phyloP scores from a whole-genome alignment of 2,888 invertebrate species.

The Agrotis puta region DNA sequence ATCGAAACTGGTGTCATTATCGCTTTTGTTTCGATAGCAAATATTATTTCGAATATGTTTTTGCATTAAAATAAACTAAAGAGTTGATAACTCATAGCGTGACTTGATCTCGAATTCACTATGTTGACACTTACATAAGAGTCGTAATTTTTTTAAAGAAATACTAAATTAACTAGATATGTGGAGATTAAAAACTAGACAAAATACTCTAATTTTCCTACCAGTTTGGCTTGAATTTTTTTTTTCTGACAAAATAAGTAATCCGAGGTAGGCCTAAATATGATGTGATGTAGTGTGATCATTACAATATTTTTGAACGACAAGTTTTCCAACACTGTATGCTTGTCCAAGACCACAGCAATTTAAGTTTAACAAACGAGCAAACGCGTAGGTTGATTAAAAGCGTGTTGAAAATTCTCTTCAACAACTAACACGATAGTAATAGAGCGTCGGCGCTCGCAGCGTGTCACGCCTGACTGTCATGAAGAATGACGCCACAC shows the following conservation, averaged over 20 bases:
- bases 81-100: neutral
- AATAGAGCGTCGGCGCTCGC: slow-evolving; percentile 20
- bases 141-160: too few species aligned
- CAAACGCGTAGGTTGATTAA: slow-evolving; percentile 29
- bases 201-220: too few species aligned
- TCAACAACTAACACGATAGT: slow-evolving; percentile 32
- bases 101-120: neutral
- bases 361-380: slow-evolving; percentile 20
- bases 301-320: too few species aligned
- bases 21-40: slow-evolving; percentile 12
- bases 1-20: slow-evolving; percentile 1
- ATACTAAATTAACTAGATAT: too few species aligned
- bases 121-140: too few species aligned
- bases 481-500: slow-evolving; percentile 45
- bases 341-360: neutral
- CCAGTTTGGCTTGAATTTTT: too few species aligned
- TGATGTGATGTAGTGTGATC: neutral
- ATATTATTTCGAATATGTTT: slow-evolving; percentile 1
- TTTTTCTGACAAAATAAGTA: too few species aligned
- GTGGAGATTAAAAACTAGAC: too few species aligned
- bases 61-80: neutral
- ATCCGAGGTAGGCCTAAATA: too few species aligned
- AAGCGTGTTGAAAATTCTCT: slow-evolving; percentile 36
- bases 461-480: slow-evolving; percentile 49
- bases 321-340: neutral